These are phyloP conservation scores for Caenorhabditis sp. DNA, from an alignment of 2,888 invertebrate genomes.

Conservation along the genomic window DNA sequence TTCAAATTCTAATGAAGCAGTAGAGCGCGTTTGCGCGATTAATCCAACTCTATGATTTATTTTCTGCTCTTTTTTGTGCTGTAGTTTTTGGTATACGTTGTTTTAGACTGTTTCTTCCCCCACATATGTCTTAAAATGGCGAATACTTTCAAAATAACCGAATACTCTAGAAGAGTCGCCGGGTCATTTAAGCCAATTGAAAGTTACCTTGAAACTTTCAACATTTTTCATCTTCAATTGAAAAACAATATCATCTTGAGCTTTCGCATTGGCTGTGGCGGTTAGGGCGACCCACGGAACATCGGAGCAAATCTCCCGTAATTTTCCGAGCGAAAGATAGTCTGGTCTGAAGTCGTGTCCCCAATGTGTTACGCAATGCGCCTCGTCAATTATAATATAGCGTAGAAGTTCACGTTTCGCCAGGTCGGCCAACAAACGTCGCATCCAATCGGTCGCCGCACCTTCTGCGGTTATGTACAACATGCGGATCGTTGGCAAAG, in stretches of 20 bases:
- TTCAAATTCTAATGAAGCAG: too few relatives aligned
- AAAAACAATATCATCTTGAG: conserved; percentile 83
- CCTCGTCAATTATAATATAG: conserved; percentile 94
- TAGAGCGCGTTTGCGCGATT: too few relatives aligned
- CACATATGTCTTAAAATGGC: too few relatives aligned
- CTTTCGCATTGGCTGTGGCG: conserved; percentile 86
- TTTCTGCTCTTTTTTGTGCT: too few relatives aligned
- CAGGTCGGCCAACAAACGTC: conserved; percentile 26
- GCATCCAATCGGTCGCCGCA: conserved; percentile 79
- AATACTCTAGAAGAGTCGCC: too few relatives aligned
- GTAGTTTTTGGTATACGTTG: too few relatives aligned
- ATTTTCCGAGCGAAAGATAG: conserved; percentile 85
- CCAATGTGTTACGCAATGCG: conserved; percentile 97
- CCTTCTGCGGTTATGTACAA: conserved; percentile 97
- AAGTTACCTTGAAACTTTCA: conserved; percentile 57
- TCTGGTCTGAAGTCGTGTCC: conserved; percentile 96
- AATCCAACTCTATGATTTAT: too few relatives aligned
- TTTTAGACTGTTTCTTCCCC: too few relatives aligned
- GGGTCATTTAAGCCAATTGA: too few relatives aligned
- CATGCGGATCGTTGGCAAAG: conserved; percentile 80
- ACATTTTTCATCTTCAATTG: conserved; percentile 80
- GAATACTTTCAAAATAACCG: too few relatives aligned
- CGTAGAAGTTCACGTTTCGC: conserved; percentile 79
- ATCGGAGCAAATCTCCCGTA: conserved; percentile 77
- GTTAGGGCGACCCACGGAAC: conserved; percentile 80